Evolutionary conservation across 2,888 invertebrate genomes (phyloP), one percentile per base, ranked within the genome.

Genomic region (Biston stratarius): DNA sequence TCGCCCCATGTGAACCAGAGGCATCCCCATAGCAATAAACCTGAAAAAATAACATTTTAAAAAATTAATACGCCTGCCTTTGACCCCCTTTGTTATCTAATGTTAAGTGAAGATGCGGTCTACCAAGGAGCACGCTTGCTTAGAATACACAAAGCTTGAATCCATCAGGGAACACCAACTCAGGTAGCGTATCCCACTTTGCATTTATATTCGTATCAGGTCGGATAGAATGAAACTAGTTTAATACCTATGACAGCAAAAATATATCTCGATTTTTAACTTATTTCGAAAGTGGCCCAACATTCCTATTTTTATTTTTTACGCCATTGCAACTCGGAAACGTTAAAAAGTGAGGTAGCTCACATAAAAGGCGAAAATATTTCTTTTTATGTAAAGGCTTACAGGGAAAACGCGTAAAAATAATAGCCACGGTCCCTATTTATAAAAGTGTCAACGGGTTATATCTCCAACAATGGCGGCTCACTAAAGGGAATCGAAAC

Each of bases 1-100:
- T 87, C 83, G 36, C 90, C 91, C 67, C 82, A 91, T 5, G 83
- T 80, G 55, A 80, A 79, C 88, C 89, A 92, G 15, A 90, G 65
- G 5, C 88, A 45, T 10, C 86, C 87, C 94, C 93, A 94, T 77
- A 80, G 69, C 70, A 87, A 72, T 62, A 86, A 61, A 5, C 89
- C 93, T 92, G 70, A 24, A 24, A 24, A 24, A 24, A 24, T 24
- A 24, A 24, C 7, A 61, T 36, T 53, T 59, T 56, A 0, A 5
- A 38, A 8, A 38, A 38, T 38, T 24, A 24, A 24, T 24, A 2
- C 1, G 24, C 24, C 3, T 24, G 24, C 24, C 1, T 24, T 24
- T 24, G 24, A 24, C 3, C 24, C 1, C 24, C 24, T 2, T 24
- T n/a, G 1, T 24, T 24, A 24, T 24, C 24, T 24, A 3, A 24